These are phyloP conservation scores for Geotrypetes seraphini DNA, from an alignment of 2,797 vertebrate genomes.

Conservation along the genomic window DNA sequence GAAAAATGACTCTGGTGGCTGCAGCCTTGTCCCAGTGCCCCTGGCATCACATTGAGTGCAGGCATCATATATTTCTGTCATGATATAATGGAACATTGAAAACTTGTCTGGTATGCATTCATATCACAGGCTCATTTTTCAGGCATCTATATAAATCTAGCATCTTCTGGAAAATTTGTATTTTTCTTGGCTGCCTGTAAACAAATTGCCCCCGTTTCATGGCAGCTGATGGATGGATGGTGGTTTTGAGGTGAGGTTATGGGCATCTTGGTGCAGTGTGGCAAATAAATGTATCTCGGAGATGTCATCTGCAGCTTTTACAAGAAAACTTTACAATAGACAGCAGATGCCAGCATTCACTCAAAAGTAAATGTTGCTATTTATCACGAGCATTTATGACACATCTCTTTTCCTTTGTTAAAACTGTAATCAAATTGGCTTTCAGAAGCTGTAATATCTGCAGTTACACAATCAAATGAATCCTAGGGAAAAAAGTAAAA, in stretches of 20 bases:
- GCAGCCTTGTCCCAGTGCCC: slow-evolving; percentile 44
- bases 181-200: slow-evolving; percentile 51
- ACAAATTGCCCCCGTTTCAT: slow-evolving; percentile 43
- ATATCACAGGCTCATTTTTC: slow-evolving; percentile 47
- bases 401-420: too few relatives aligned
- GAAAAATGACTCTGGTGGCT: slow-evolving; percentile 35
- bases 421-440: too few relatives aligned
- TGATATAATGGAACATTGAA: slow-evolving; percentile 51
- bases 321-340: slow-evolving; percentile 4
- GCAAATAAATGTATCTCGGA: slow-evolving; percentile 18
- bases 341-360: too few relatives aligned
- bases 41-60: slow-evolving; percentile 43
- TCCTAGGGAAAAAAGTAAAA: too few relatives aligned
- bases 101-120: slow-evolving; percentile 49
- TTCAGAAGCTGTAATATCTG: too few relatives aligned
- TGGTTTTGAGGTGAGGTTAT: slow-evolving; percentile 27
- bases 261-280: slow-evolving; percentile 4
- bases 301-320: slow-evolving; percentile 8
- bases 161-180: slow-evolving; percentile 49
- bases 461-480: too few relatives aligned
- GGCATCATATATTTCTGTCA: slow-evolving; percentile 58
- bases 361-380: too few relatives aligned
- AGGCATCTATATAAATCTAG: slow-evolving; percentile 49
- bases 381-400: too few relatives aligned
- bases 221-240: slow-evolving; percentile 37